Evolutionary conservation across 2,797 vertebrate genomes (phyloP).

Genomic region (Ambastaia sidthimunki): DNA sequence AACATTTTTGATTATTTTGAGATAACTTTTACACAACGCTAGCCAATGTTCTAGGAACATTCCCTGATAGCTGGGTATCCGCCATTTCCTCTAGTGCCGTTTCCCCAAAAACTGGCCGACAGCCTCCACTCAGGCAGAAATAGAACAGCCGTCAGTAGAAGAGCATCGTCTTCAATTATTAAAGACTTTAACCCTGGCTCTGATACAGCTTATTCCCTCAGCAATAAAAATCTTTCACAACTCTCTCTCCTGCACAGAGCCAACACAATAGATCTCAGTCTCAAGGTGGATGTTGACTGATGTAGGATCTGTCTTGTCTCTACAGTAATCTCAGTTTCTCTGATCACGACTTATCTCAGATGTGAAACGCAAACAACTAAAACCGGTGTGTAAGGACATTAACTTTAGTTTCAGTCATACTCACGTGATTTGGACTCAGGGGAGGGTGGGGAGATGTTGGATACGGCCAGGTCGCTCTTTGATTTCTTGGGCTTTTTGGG

Average conservation of each 20-base stretch:
- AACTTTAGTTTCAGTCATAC: no score
- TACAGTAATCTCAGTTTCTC: neutral
- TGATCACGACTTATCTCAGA: constrained; percentile 5
- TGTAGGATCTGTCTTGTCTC: no score
- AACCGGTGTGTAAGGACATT: no score
- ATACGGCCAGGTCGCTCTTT: constrained; percentile 65
- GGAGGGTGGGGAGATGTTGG: constrained; percentile 88
- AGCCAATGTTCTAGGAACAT: no score
- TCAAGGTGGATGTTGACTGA: neutral
- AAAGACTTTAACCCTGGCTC: constrained; percentile 57
- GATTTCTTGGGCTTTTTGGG: constrained; percentile 99
- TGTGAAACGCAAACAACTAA: no score
- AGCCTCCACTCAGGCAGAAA: constrained; percentile 63
- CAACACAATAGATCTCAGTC: no score
- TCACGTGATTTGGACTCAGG: constrained; percentile 51
- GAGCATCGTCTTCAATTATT: constrained; percentile 73
- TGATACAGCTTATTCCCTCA: constrained; percentile 31
- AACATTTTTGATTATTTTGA: no score
- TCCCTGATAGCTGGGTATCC: neutral
- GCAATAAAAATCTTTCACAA: constrained; percentile 27
- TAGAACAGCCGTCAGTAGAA: constrained; percentile 70
- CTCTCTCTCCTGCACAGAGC: constrained; percentile 27
- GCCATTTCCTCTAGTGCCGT: constrained; percentile 1
- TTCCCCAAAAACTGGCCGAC: constrained; percentile 59
- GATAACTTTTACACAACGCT: no score